phyloP scores from a whole-genome alignment of 1,140 invertebrate species.

The Drosophila albomicans region DNA sequence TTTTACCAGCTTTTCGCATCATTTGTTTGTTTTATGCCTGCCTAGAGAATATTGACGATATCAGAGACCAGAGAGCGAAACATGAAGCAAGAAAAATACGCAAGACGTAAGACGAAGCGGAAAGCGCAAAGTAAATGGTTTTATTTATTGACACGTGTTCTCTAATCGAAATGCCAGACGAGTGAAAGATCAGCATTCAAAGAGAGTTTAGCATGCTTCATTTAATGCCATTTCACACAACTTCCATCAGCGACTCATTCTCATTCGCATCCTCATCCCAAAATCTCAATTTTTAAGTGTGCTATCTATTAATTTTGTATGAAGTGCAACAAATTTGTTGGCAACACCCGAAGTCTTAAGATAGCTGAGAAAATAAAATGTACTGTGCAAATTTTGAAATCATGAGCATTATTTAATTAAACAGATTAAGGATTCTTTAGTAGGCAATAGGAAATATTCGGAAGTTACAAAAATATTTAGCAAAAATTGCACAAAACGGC shows the following conservation, averaged over 20 bases:
- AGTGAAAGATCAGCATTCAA: constrained; percentile 16
- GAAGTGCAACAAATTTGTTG: constrained; percentile 6
- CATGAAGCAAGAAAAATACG: no score
- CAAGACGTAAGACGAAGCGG: constrained; percentile 6
- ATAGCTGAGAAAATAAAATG: neutral
- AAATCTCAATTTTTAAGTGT: neutral
- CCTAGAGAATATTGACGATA: constrained; percentile 51
- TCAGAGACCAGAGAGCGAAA: constrained; percentile 5
- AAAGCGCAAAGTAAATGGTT: constrained; percentile 69
- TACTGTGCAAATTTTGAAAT: neutral
- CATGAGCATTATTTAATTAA: neutral
- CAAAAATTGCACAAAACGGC: no score
- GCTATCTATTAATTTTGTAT: constrained; percentile 3
- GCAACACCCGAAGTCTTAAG: neutral
- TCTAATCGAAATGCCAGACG: constrained; percentile 35
- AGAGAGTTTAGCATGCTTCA: constrained; percentile 69
- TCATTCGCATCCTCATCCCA: neutral
- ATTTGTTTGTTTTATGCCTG: constrained; percentile 75
- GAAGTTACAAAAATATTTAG: no score
- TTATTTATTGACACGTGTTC: constrained; percentile 83
- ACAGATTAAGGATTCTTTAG: neutral
- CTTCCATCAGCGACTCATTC: neutral
- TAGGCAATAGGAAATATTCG: no score
- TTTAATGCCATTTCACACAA: constrained; percentile 65
- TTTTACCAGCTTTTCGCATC: constrained; percentile 80